phyloP scores from a whole-genome alignment of 1,140 invertebrate genomes.

The Drosophila miranda region DNA sequence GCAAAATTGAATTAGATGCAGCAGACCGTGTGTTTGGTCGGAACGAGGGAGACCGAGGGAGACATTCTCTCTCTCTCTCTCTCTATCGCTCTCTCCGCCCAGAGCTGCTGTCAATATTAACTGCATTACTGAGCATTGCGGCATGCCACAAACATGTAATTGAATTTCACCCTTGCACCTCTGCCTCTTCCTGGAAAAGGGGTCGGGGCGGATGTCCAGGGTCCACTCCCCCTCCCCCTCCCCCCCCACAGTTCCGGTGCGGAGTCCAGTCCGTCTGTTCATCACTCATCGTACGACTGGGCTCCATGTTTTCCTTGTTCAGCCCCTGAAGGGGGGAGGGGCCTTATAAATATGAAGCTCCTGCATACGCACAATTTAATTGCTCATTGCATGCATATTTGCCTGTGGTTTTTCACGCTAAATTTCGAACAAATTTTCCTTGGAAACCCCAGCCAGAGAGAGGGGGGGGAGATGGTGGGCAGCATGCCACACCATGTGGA shows the following conservation, averaged over 20 bases:
- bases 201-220: no score
- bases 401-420: conserved; percentile 60
- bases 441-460: not conserved
- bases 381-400: conserved; percentile 70
- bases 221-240: no score
- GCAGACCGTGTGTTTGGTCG: conserved; percentile 63
- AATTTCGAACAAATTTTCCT: conserved; percentile 58
- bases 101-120: conserved; percentile 68
- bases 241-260: no score
- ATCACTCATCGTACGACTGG: conserved; percentile 46
- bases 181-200: conserved; percentile 7
- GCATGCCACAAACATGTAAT: conserved; percentile 80
- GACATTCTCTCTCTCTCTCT: conserved; percentile 21
- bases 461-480: not conserved
- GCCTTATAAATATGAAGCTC: conserved; percentile 41
- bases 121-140: conserved; percentile 80
- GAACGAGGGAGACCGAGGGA: not conserved
- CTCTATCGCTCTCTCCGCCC: not conserved
- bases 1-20: conserved; percentile 80
- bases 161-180: conserved; percentile 69
- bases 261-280: conserved; percentile 17
- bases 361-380: conserved; percentile 66
- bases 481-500: no score
- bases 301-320: conserved; percentile 48
- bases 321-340: conserved; percentile 6